phyloP scores from a whole-genome alignment of 2,113 vertebrate species.

The Oncorhynchus nerka region DNA sequence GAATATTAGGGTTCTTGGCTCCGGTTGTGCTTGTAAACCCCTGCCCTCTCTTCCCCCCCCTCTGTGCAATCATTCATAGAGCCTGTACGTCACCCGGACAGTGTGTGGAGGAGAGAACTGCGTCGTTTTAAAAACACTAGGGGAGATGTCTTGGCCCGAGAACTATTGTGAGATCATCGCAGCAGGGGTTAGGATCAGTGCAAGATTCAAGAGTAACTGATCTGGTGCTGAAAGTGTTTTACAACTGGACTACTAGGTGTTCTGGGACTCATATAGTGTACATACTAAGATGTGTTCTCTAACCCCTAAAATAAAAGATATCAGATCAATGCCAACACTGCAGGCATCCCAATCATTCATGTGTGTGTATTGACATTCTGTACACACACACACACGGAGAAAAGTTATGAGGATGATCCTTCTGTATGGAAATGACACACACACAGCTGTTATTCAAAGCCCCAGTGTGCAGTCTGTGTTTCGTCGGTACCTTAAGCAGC shows the following conservation, averaged over 20 bases:
- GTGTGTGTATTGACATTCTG: background rate
- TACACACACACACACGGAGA: no score
- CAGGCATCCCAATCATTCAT: background rate
- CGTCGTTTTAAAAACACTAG: background rate
- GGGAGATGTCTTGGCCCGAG: background rate
- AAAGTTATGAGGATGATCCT: no score
- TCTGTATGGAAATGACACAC: background rate
- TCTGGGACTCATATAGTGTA: no score
- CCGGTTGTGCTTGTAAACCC: background rate
- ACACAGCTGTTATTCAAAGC: no score
- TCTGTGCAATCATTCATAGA: background rate
- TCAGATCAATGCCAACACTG: background rate
- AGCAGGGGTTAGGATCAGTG: background rate
- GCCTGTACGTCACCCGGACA: background rate
- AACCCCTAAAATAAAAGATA: background rate
- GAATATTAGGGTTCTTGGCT: background rate
- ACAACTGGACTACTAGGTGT: no score
- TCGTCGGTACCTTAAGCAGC: constrained; percentile 86
- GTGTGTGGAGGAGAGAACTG: background rate
- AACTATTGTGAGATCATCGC: background rate
- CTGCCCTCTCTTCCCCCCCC: background rate
- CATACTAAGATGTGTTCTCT: no score
- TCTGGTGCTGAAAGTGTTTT: background rate
- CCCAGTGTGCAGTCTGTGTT: no score
- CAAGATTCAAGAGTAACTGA: background rate